Evolutionary conservation across 1,140 invertebrate genomes (phyloP), one percentile per base, ranked within the genome.

Genomic region (Patella vulgata): DNA sequence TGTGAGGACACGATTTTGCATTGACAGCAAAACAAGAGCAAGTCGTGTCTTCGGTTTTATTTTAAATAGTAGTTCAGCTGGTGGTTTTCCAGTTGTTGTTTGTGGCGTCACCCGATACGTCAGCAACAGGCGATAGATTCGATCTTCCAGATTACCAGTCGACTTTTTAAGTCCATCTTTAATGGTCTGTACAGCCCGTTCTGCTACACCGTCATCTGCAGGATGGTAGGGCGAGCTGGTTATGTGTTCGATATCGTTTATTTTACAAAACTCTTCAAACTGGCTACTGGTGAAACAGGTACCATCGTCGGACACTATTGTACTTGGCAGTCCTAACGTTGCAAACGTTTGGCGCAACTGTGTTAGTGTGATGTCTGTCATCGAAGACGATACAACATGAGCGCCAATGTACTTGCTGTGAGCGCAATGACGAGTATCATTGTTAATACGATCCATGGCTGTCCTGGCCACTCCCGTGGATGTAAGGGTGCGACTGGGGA

Each of bases 371-470:
- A 30, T 48, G 30, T n/a, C 14, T 9, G 69, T 28, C 40, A 60
- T 60, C 6, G 52, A 46, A 11, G 21, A 25, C n/a, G n/a, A n/a
- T n/a, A n/a, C n/a, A n/a, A n/a, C n/a, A n/a, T n/a, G n/a, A n/a
- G n/a, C n/a, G n/a, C n/a, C n/a, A n/a, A n/a, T n/a, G n/a, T n/a
- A n/a, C n/a, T n/a, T n/a, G n/a, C n/a, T n/a, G n/a, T n/a, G 19
- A 23, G 21, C 44, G 27, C 27, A 25, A 47, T 47, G 44, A 25
- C 44, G 27, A 47, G 19, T 47, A 68, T 87, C 87, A 0, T 85
- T 73, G 62, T 88, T 85, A 0, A 87, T 44, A 50, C 86, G 66
- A 19, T 79, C 82, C 85, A 87, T 1, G 82, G 85, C 46, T 58
- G 71, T 21, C 64, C 68, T 19, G 84, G 73, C 57, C 63, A 66